Conservation (phyloP, 2,888 invertebrate species). For the Tribolium freemani region DNA sequence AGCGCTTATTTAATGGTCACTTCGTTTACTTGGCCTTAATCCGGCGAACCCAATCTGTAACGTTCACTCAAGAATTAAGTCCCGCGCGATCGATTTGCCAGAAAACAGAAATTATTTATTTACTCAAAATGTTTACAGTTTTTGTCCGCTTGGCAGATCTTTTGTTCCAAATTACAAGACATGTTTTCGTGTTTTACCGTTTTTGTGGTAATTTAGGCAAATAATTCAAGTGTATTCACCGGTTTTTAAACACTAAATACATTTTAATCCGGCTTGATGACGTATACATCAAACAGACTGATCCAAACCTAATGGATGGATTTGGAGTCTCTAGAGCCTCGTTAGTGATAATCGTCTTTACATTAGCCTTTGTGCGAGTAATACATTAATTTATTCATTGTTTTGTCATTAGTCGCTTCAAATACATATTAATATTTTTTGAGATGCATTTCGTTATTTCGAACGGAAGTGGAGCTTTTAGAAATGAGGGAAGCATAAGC, state of each 20-base stretch:
- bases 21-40: not conserved
- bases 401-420: not conserved
- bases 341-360: not conserved
- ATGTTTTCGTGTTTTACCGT: too few species aligned
- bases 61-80: not conserved
- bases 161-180: too few species aligned
- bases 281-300: constrained; percentile 9
- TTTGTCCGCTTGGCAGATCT: too few species aligned
- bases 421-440: not conserved
- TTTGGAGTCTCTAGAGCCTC: constrained; percentile 14
- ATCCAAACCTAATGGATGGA: constrained; percentile 21
- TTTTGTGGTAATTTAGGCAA: too few species aligned
- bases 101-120: too few species aligned
- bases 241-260: not conserved
- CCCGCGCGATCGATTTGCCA: too few species aligned
- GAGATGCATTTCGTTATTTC: too few species aligned
- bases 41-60: not conserved
- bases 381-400: not conserved
- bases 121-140: too few species aligned
- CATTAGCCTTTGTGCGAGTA: not conserved
- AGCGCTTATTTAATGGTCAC: too few species aligned
- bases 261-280: constrained; percentile 16
- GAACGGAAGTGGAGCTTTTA: too few species aligned
- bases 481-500: too few species aligned
- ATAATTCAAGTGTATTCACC: too few species aligned